Base-by-base conservation (phyloP, 1,140 invertebrate species). In the Drosophila pandora region DNA sequence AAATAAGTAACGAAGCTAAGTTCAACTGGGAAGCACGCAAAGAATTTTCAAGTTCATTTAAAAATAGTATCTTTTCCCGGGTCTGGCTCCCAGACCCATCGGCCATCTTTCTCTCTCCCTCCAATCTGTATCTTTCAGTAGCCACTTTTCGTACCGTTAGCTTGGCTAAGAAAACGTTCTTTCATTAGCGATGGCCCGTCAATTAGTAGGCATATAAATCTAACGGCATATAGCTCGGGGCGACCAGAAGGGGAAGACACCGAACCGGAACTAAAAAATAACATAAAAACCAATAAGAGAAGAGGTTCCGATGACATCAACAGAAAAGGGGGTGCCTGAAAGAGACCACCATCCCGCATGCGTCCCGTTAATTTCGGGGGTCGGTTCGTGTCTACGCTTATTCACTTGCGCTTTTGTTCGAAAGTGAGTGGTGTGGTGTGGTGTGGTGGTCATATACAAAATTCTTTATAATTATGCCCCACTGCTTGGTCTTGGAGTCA, bases 381-480 rank as follows among this genome's bases (percentile, higher is more conserved):
- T 43, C 32, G 81, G 77, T 81, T 78, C 69, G 78, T 78, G 81
- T 85, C 78, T 55, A 52, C 32, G 82, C 78, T 85, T 82, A 82
- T 76, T 85, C 82, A 87, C 83, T 87, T 88, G 60, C 82, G 79
- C 75, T 87, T 87, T 87, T 72, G 43, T 74, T 74, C 28, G 49
- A 50, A 59, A 37, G 30, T 10, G 30, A 25, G 34, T 39, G 22
- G 28, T 13, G 39, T 45, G 52, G 13, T 45, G 17, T 17, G 21
- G 17, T 45, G 49, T 12, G 13, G 17, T 21, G 23, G 25, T n/a
- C 41, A 21, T 8, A 59, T 12, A 21, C 17, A 22, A 60, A 85
- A 88, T 85, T 78, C 74, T 59, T 69, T 60, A 62, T 68, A 85
- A 85, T 87, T 88, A 87, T 88, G 83, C 64, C 70, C 64, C 65